Base-by-base conservation (phyloP, 2,888 invertebrate species). In the Alviniconcha strummeri region DNA sequence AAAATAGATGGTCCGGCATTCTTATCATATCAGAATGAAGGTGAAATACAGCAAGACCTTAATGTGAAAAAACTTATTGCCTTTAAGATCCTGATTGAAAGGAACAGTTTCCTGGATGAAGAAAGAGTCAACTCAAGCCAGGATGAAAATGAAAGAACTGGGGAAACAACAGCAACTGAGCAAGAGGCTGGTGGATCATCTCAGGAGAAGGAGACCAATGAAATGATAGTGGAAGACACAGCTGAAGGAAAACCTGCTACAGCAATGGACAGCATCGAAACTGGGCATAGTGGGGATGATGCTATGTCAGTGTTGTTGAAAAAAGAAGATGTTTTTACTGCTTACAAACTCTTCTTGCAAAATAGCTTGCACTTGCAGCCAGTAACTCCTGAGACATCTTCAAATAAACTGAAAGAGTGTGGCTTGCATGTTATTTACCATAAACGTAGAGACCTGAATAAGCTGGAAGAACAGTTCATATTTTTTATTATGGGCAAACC, bases 401-500 rank as follows among this genome's bases (percentile, higher is more conserved):
- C 75, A 9, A n/a, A 55, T 54, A 15, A 11, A 15, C 19, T 78
- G 52, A n/a, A 2, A 36, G 9, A 60, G 9, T 78, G 78, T 57
- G 78, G 60, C 56, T 13, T 78, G 4, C 19, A 55, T 60, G 78
- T 78, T 7, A 13, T 78, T 7, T 78, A 78, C n/a, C 78, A 78
- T 52, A 78, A 78, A 60, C 57, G 36, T 6, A 78, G 60, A 60
- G 52, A 64, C n/a, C 56, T 78, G 64, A 78, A 78, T 78, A 64
- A 60, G 8, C 19, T 78, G 64, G 78, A 78, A 56, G 6, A 78
- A 19, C 64, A 52, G 4, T 78, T 78, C 19, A 60, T 60, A 19
- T 78, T 78, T n/a, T 11, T 78, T 13, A 15, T 78, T 15, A 15
- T 78, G 52, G 56, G 78, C 19, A 78, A 78, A 19, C 78, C 78